phyloP scores from a whole-genome alignment of 2,113 vertebrate species.

The Ceuthmochares aereus region DNA sequence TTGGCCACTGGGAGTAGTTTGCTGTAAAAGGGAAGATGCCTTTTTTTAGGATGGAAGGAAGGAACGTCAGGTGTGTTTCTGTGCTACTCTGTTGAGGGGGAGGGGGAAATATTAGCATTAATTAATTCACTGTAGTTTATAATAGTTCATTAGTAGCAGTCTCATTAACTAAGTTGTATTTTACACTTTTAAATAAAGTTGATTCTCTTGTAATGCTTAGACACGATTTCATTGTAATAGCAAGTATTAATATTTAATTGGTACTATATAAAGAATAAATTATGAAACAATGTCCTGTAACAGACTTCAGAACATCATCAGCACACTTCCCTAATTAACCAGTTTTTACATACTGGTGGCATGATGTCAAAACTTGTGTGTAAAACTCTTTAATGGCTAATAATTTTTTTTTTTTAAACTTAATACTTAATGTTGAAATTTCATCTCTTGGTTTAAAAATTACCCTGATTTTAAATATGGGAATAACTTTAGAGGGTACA shows the following conservation, averaged over 20 bases:
- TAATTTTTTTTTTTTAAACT: neutral
- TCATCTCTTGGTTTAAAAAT: neutral
- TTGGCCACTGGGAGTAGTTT: neutral
- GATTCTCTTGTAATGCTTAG: neutral
- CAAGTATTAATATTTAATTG: neutral
- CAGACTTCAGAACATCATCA: neutral
- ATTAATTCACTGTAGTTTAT: neutral
- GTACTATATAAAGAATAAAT: neutral
- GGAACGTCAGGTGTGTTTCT: neutral
- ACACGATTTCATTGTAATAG: neutral
- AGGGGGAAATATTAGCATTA: neutral
- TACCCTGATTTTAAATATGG: neutral
- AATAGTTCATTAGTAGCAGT: neutral
- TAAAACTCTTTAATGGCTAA: neutral
- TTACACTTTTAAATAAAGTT: neutral
- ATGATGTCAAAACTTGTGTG: neutral
- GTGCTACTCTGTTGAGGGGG: neutral
- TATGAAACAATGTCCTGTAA: neutral
- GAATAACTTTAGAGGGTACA: neutral
- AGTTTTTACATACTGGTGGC: neutral
- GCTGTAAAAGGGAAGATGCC: neutral
- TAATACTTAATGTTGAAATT: neutral
- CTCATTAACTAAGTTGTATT: neutral
- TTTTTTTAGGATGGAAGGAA: neutral
- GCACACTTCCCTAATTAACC: neutral